These are phyloP conservation scores for Rutilus rutilus DNA, from an alignment of 2,113 vertebrate genomes.

Conservation along the genomic window DNA sequence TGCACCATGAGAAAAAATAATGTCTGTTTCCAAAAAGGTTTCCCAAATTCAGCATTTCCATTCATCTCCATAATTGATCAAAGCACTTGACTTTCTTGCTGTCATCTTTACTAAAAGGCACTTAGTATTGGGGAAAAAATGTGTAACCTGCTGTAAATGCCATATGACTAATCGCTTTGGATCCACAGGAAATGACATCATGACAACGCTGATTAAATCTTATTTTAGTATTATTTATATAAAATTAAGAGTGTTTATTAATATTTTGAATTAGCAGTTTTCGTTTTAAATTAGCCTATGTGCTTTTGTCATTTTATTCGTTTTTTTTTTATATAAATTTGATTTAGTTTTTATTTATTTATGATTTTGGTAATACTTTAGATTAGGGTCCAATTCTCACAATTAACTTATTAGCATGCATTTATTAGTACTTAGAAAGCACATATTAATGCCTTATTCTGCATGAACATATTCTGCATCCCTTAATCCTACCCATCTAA, in stretches of 20 bases:
- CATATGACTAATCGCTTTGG: background rate
- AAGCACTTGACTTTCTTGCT: background rate
- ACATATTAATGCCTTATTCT: too few relatives aligned
- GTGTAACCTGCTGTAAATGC: background rate
- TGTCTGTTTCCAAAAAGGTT: background rate
- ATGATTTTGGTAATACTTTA: too few relatives aligned
- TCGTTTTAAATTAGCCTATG: background rate
- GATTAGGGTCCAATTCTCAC: too few relatives aligned
- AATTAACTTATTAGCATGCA: too few relatives aligned
- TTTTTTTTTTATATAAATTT: background rate
- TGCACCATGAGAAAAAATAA: background rate
- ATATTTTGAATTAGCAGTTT: background rate
- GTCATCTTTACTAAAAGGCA: background rate
- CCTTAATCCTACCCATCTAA: too few relatives aligned
- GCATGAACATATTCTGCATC: too few relatives aligned
- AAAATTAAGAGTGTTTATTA: background rate
- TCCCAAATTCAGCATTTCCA: background rate
- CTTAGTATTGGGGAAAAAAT: background rate
- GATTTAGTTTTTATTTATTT: background rate
- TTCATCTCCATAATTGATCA: background rate
- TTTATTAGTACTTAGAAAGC: too few relatives aligned
- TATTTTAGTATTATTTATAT: background rate
- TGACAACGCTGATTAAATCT: background rate
- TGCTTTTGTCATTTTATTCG: background rate
- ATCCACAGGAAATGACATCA: background rate